A percentile compares a stretch with the other conserved stretches of the same genome.
These are phyloP conservation scores for Ormia ochracea DNA, from an alignment of 2,888 invertebrate species.

Conservation along the genomic window DNA sequence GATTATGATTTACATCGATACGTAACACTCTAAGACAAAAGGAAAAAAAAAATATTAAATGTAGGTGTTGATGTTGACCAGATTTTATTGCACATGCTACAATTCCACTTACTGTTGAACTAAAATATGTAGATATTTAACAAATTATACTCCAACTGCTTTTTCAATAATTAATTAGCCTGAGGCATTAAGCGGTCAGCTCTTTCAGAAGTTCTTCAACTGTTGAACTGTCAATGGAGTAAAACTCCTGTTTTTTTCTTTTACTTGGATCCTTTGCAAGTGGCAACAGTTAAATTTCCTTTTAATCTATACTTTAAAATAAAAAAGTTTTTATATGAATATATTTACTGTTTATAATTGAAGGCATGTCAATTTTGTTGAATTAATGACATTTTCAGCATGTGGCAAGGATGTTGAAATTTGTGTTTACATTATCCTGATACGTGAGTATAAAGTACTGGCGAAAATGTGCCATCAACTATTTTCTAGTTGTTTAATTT, in stretches of 20 bases:
- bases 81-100: background rate
- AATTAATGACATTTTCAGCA: too few species aligned
- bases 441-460: too few species aligned
- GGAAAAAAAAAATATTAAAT: too few species aligned
- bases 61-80: conserved; percentile 41
- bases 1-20: conserved; percentile 54
- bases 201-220: conserved; percentile 9
- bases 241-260: background rate
- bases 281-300: too few species aligned
- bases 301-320: too few species aligned
- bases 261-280: background rate
- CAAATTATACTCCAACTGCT: conserved; percentile 1
- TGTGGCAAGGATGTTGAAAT: too few species aligned
- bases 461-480: too few species aligned
- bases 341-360: too few species aligned
- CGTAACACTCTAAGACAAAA: conserved; percentile 32
- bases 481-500: too few species aligned
- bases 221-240: background rate
- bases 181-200: conserved; percentile 14
- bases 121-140: background rate
- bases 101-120: background rate
- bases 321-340: too few species aligned
- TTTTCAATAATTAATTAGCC: conserved; percentile 31
- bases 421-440: too few species aligned
- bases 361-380: too few species aligned